Percentiles rank a stretch among this genome's conserved stretches.
Evolutionary conservation across 2,888 invertebrate genomes (phyloP).

Genomic region (Diadegma fenestrale): DNA sequence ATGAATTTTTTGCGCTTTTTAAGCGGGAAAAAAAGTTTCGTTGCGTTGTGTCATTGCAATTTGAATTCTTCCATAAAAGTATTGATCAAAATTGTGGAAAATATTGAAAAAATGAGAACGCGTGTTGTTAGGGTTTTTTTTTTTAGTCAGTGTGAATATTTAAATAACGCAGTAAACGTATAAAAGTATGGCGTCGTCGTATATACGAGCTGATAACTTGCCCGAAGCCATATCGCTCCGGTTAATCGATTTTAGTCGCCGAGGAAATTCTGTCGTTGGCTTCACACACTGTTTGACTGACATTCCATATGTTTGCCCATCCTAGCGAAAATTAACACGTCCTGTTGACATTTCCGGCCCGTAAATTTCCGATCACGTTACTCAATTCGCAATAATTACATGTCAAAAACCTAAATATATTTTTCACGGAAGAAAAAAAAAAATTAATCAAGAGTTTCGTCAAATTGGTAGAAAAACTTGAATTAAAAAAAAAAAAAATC

Average conservation of each 20-base stretch:
- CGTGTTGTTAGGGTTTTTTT: background rate
- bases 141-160: background rate
- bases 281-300: constrained; percentile 3
- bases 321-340: constrained; percentile 9
- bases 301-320: constrained; percentile 18
- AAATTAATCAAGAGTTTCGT: background rate
- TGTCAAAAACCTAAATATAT: too few species aligned
- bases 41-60: background rate
- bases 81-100: background rate
- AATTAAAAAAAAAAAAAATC: background rate
- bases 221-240: constrained; percentile 12
- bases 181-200: background rate
- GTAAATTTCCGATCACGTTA: background rate
- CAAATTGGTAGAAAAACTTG: background rate
- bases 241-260: constrained; percentile 5
- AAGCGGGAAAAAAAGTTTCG: too few species aligned
- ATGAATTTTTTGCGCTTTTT: too few species aligned
- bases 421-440: background rate
- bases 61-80: background rate
- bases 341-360: background rate
- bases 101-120: background rate
- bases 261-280: constrained; percentile 12
- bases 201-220: background rate
- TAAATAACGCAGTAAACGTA: background rate
- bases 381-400: background rate